Evolutionary conservation across 2,113 vertebrate genomes (phyloP).

Genomic region (Chloropsis cyanopogon): DNA sequence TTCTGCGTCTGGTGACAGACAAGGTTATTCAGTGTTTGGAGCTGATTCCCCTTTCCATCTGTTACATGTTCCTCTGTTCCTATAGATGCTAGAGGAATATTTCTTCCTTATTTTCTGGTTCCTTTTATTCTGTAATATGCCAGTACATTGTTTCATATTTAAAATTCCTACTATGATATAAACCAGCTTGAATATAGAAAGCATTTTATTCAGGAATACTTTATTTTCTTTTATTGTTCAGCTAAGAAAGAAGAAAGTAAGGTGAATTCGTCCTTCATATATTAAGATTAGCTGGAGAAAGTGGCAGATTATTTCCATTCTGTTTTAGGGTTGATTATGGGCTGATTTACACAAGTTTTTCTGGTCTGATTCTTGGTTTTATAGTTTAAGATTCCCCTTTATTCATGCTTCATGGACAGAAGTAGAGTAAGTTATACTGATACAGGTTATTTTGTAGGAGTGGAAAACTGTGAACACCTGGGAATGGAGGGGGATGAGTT

Average conservation of each 20-base stretch:
- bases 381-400: neutral
- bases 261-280: neutral
- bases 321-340: neutral
- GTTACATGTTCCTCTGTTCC: neutral
- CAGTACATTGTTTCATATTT: neutral
- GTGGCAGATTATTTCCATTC: neutral
- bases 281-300: neutral
- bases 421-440: neutral
- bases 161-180: neutral
- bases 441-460: neutral
- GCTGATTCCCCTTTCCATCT: neutral
- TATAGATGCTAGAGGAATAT: neutral
- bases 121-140: neutral
- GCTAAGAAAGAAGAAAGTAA: neutral
- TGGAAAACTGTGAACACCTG: neutral
- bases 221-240: neutral
- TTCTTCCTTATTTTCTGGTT: neutral
- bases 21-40: neutral
- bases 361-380: neutral
- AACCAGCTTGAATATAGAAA: neutral
- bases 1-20: neutral
- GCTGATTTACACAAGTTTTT: neutral
- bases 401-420: neutral
- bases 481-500: neutral
- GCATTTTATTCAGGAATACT: neutral